Percentiles rank a stretch among this genome's conserved stretches.
These are phyloP conservation scores for Hemiscyllium ocellatum DNA, from an alignment of 2,113 vertebrate species.

Conservation along the genomic window DNA sequence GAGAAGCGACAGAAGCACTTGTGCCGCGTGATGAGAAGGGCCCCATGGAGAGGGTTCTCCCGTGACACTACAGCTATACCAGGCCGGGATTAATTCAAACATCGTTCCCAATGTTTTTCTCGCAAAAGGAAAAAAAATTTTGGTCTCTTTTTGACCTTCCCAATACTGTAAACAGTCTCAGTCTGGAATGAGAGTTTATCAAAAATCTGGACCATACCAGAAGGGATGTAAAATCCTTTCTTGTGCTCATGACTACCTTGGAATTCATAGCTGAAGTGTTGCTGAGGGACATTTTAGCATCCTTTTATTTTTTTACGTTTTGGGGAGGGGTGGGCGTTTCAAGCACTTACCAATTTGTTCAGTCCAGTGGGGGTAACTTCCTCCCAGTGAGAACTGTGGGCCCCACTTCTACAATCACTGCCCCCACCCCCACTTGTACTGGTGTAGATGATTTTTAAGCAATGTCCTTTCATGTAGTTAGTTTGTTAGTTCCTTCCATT, in stretches of 20 bases:
- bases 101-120: neutral
- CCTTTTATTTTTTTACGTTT: constrained; percentile 8
- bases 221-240: constrained; percentile 36
- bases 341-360: constrained; percentile 37
- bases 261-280: constrained; percentile 28
- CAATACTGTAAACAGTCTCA: constrained; percentile 61
- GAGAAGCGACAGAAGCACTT: constrained; percentile 53
- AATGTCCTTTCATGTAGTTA: constrained; percentile 47
- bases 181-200: constrained; percentile 38
- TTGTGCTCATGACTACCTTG: constrained; percentile 22
- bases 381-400: neutral
- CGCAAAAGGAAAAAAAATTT: constrained; percentile 57
- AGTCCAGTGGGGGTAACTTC: neutral
- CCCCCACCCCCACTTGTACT: constrained; percentile 38
- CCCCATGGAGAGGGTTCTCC: constrained; percentile 63
- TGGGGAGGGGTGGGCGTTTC: constrained; percentile 10
- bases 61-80: constrained; percentile 56
- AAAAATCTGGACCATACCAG: constrained; percentile 44
- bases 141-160: constrained; percentile 70
- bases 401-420: constrained; percentile 34
- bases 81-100: neutral
- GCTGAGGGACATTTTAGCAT: constrained; percentile 33
- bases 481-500: constrained; percentile 25
- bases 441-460: constrained; percentile 43
- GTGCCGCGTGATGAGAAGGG: constrained; percentile 66